Percentiles rank a stretch among this genome's conserved stretches.
phyloP scores from a whole-genome alignment of 2,888 invertebrate species.

The Axea sp. region DNA sequence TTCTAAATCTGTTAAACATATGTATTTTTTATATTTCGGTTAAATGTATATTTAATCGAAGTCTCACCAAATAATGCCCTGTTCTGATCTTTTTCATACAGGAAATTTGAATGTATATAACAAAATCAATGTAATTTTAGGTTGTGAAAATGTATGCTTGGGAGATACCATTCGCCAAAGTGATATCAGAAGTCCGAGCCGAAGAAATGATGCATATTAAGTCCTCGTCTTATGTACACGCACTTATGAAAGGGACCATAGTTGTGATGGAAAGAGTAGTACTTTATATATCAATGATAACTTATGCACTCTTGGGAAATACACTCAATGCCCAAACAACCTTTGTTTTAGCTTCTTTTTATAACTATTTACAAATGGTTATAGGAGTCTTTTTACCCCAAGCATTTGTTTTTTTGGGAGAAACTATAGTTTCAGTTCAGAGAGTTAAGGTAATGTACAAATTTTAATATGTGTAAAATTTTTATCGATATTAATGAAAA shows the following conservation, averaged over 20 bases:
- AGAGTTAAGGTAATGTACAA: slow-evolving; percentile 80
- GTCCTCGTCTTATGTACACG: slow-evolving; percentile 70
- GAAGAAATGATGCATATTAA: slow-evolving; percentile 84
- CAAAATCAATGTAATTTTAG: slow-evolving; percentile 78
- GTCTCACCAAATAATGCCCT: no score
- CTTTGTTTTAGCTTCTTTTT: slow-evolving; percentile 83
- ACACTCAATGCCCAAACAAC: slow-evolving; percentile 76
- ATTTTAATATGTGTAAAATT: no score
- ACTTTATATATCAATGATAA: slow-evolving; percentile 84
- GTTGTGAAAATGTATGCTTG: slow-evolving; percentile 99
- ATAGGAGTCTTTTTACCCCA: slow-evolving; percentile 83
- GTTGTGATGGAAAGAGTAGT: slow-evolving; percentile 87
- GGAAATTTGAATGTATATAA: not conserved
- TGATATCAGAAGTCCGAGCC: slow-evolving; percentile 88
- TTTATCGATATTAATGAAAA: no score
- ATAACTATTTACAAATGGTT: slow-evolving; percentile 83
- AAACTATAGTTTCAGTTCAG: slow-evolving; percentile 82
- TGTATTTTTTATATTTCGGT: no score
- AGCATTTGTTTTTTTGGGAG: slow-evolving; percentile 79
- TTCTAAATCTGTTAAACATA: no score
- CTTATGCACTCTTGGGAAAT: slow-evolving; percentile 80
- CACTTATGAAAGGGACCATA: slow-evolving; percentile 85
- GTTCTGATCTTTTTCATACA: no score
- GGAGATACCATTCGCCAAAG: slow-evolving; percentile 93
- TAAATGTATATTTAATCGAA: no score